These are phyloP conservation scores for Amblyjoppa fuscipennis DNA, from an alignment of 2,888 invertebrate genomes.

Conservation along the genomic window DNA sequence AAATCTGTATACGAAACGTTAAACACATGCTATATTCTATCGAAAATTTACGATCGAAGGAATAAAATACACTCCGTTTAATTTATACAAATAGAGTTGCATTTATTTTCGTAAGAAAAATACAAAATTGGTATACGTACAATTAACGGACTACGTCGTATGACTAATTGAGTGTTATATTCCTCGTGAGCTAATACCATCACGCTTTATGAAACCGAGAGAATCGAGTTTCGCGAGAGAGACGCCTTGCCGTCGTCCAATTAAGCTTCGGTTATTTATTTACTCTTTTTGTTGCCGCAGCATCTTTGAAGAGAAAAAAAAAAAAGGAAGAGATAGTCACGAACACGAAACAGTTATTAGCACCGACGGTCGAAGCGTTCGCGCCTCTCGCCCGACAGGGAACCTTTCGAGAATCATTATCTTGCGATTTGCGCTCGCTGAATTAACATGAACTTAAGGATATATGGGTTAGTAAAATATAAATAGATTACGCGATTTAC, in stretches of 20 bases:
- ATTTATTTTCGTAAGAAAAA: constrained; percentile 70
- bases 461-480: constrained; percentile 67
- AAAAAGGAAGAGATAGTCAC: constrained; percentile 21
- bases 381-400: constrained; percentile 15
- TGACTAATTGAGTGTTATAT: constrained; percentile 63
- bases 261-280: constrained; percentile 12
- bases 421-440: constrained; percentile 33
- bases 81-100: constrained; percentile 70
- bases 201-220: constrained; percentile 27
- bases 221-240: constrained; percentile 43
- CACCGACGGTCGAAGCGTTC: constrained; percentile 23
- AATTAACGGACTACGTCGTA: constrained; percentile 68
- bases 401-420: constrained; percentile 36
- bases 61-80: neutral
- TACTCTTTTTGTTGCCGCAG: constrained; percentile 6
- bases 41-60: neutral
- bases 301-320: constrained; percentile 4
- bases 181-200: constrained; percentile 35
- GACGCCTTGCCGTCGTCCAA: constrained; percentile 31
- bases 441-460: constrained; percentile 61
- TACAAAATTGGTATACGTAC: constrained; percentile 64
- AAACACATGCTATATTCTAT: neutral
- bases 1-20: neutral
- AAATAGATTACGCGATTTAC: constrained; percentile 65
- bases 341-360: constrained; percentile 36